These are phyloP conservation scores for Macrotis lagotis DNA, from an alignment of 2,113 vertebrate genomes.

Conservation along the genomic window DNA sequence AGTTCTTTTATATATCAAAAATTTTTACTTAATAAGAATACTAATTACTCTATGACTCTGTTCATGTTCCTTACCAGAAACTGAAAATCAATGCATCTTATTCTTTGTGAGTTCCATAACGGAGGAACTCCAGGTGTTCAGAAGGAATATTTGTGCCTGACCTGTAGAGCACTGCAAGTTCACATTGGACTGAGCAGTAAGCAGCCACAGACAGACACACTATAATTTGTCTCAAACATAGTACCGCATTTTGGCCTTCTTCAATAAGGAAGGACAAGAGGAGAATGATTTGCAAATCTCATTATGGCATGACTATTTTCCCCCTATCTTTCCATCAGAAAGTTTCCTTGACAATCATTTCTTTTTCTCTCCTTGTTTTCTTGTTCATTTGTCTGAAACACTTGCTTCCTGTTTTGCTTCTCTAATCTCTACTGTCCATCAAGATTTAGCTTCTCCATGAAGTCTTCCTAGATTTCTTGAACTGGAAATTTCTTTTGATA, in stretches of 20 bases:
- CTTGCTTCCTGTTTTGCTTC: not conserved
- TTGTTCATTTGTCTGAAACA: not conserved
- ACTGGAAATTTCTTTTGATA: not conserved
- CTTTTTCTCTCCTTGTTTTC: not conserved
- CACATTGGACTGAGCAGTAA: too few species aligned
- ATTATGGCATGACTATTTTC: not conserved
- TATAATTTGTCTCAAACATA: too few species aligned
- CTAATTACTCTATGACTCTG: not conserved
- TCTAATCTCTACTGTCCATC: not conserved
- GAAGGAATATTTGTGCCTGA: too few species aligned
- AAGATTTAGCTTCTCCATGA: not conserved
- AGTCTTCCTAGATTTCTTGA: not conserved
- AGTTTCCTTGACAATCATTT: not conserved
- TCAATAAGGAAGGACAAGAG: too few species aligned
- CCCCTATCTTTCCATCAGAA: not conserved
- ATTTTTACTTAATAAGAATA: not conserved
- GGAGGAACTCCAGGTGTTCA: too few species aligned
- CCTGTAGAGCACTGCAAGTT: too few species aligned
- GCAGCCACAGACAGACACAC: too few species aligned
- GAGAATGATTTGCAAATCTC: not conserved
- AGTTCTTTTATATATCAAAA: not conserved
- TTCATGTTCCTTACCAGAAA: not conserved
- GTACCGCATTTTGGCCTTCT: too few species aligned
- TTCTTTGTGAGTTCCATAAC: not conserved
- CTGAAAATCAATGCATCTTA: too few species aligned